Percentiles rank a stretch among this genome's conserved stretches.
Conservation (phyloP, 2,888 invertebrate species). For the Aphelenchoides bicaudatus region DNA sequence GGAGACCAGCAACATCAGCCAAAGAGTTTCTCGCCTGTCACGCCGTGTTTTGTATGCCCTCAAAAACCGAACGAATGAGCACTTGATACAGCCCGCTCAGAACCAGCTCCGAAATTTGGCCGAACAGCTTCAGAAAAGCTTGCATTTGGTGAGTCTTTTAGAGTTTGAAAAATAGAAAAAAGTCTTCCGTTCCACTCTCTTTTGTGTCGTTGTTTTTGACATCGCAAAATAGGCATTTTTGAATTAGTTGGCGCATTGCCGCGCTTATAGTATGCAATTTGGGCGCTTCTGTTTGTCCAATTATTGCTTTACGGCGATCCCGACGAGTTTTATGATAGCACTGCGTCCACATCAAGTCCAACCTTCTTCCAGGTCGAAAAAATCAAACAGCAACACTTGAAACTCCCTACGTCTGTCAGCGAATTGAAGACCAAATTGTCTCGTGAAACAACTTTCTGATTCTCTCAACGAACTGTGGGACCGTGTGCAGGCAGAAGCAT, state of each 20-base stretch:
- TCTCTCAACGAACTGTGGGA: slow-evolving; percentile 24
- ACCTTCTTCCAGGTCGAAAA: slow-evolving; percentile 13
- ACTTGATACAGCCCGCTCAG: slow-evolving; percentile 20
- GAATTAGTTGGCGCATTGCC: background rate
- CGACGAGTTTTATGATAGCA: background rate
- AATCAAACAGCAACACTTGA: slow-evolving; percentile 3
- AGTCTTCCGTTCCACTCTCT: background rate
- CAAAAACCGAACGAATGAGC: slow-evolving; percentile 18
- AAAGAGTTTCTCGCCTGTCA: slow-evolving; percentile 21
- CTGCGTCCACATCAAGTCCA: too few species aligned
- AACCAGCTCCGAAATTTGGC: slow-evolving; percentile 22
- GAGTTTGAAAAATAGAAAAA: background rate
- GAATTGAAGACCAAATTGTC: background rate
- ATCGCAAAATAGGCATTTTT: background rate
- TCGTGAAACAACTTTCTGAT: background rate
- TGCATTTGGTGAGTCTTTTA: slow-evolving; percentile 22
- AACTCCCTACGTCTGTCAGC: background rate
- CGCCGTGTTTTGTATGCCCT: slow-evolving; percentile 26
- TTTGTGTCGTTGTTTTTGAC: background rate
- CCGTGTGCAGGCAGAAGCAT: slow-evolving; percentile 28
- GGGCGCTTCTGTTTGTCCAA: background rate
- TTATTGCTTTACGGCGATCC: background rate
- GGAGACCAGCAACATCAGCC: slow-evolving; percentile 13
- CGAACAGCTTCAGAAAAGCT: slow-evolving; percentile 25
- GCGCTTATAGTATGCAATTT: background rate